phyloP scores from a whole-genome alignment of 2,888 invertebrate species.

The Agonopterix heracliana region DNA sequence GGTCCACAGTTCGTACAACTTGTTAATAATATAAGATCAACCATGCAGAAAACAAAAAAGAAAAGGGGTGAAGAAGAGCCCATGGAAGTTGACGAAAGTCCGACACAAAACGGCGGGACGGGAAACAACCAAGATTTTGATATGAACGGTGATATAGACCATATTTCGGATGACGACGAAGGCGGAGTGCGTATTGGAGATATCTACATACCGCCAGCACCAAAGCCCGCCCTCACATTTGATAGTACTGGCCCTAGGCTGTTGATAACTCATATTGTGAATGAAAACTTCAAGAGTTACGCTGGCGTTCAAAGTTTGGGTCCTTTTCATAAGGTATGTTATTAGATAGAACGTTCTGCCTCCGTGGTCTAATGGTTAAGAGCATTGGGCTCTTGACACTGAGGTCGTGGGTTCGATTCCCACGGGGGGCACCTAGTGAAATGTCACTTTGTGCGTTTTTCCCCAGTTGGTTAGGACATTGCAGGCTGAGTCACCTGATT shows the following conservation, averaged over 20 bases:
- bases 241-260: conserved; percentile 88
- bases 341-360: too few species aligned
- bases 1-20: too few species aligned
- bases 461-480: too few species aligned
- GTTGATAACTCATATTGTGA: conserved; percentile 93
- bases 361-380: too few species aligned
- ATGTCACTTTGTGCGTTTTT: too few species aligned
- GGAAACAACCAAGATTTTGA: conserved; percentile 23
- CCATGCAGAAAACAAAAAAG: conserved; percentile 44
- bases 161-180: conserved; percentile 77
- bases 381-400: too few species aligned
- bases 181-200: conserved; percentile 86
- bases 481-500: too few species aligned
- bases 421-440: too few species aligned
- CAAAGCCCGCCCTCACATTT: conserved; percentile 81
- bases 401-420: too few species aligned
- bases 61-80: conserved; percentile 44
- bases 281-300: conserved; percentile 98
- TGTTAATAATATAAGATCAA: conserved; percentile 1
- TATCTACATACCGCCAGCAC: conserved; percentile 89
- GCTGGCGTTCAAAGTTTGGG: conserved; percentile 89
- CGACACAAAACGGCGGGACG: conserved; percentile 20
- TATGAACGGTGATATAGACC: conserved; percentile 49
- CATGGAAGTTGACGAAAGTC: conserved; percentile 55
- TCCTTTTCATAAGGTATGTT: conserved; percentile 93